Conservation (phyloP, 1,140 invertebrate species). For the Andricus grossulariae region DNA sequence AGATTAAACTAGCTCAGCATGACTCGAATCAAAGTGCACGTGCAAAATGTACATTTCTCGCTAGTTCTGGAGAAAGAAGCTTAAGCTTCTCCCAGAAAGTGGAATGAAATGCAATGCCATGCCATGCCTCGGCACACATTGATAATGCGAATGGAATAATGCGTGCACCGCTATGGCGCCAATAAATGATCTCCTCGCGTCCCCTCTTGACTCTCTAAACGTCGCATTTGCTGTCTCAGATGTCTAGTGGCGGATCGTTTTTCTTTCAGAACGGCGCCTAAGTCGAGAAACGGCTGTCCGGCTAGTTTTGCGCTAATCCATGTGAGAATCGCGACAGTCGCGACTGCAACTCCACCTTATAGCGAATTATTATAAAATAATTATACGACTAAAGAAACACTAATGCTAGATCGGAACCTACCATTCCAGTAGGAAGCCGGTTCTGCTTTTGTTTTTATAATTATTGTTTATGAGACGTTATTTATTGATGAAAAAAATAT, state of each 20-base stretch:
- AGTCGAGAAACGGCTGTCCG: not conserved
- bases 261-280: conserved; percentile 48
- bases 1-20: conserved; percentile 15
- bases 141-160: conserved; percentile 57
- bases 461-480: too few species aligned
- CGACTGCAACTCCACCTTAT: conserved; percentile 13
- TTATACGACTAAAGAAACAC: not conserved
- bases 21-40: conserved; percentile 37
- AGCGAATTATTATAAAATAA: conserved; percentile 11
- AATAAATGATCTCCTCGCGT: conserved; percentile 38
- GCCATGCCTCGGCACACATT: conserved; percentile 9
- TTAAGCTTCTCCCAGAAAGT: conserved; percentile 17
- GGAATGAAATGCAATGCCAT: conserved; percentile 1
- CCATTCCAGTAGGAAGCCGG: too few species aligned
- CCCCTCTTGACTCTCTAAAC: conserved; percentile 31
- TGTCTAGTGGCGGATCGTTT: conserved; percentile 54
- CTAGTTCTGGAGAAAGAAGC: not conserved
- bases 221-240: conserved; percentile 42
- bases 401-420: not conserved
- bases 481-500: too few species aligned
- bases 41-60: not conserved
- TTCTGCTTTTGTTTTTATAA: too few species aligned
- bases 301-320: conserved; percentile 25
- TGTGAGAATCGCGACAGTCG: conserved; percentile 27
- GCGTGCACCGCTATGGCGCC: conserved; percentile 57